These are phyloP conservation scores for Gnathonemus longibarbis DNA, from an alignment of 2,113 vertebrate genomes.

Conservation along the genomic window DNA sequence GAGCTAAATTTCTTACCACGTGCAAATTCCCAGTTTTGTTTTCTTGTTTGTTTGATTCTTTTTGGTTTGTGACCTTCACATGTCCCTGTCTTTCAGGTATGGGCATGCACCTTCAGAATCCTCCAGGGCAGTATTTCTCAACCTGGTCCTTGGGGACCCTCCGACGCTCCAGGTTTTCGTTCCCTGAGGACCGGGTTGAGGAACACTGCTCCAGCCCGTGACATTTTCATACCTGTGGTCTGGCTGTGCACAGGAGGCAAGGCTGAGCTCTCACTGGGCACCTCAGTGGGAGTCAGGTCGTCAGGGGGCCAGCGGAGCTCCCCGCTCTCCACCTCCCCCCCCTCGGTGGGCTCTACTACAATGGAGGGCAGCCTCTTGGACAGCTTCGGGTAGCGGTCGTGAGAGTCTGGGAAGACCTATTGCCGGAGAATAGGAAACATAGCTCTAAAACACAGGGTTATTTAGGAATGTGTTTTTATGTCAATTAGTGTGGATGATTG, in stretches of 20 bases:
- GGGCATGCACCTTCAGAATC: not conserved
- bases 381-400: conserved; percentile 67
- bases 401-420: conserved; percentile 66
- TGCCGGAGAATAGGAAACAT: not conserved
- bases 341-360: conserved; percentile 70
- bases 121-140: not conserved
- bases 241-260: conserved; percentile 22
- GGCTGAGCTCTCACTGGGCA: conserved; percentile 32
- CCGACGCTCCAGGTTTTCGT: not conserved
- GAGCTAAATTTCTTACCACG: not conserved
- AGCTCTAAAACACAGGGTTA: not conserved
- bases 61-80: not conserved
- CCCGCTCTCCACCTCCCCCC: conserved; percentile 72
- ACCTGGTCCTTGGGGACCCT: not conserved
- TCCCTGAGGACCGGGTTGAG: not conserved
- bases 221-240: not conserved
- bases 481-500: not conserved
- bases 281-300: conserved; percentile 60
- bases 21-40: not conserved
- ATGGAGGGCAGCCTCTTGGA: conserved; percentile 71
- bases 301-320: conserved; percentile 76
- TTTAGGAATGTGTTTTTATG: not conserved
- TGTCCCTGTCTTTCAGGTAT: not conserved
- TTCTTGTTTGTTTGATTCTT: not conserved
- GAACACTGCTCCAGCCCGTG: not conserved